These are phyloP conservation scores for Leptinotarsa undecemlineata DNA, from an alignment of 1,140 invertebrate species.

Conservation along the genomic window DNA sequence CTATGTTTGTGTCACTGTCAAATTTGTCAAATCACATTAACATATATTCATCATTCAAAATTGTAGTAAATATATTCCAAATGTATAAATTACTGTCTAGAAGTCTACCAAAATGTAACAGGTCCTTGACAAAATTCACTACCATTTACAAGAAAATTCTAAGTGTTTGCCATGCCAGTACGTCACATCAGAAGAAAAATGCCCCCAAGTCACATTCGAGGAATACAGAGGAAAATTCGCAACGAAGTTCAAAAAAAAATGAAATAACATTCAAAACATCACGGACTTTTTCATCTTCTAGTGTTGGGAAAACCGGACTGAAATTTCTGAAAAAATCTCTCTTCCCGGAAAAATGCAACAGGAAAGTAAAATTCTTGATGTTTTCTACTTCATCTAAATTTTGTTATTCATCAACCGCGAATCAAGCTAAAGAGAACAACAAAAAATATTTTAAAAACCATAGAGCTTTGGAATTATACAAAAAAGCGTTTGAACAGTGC, in stretches of 20 bases:
- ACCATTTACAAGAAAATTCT: constrained; percentile 24
- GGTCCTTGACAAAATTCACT: constrained; percentile 21
- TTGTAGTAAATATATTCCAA: constrained; percentile 19
- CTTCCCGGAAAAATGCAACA: neutral
- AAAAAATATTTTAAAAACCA: constrained; percentile 20
- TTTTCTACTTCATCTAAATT: constrained; percentile 11
- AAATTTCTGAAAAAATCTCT: neutral
- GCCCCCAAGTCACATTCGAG: neutral
- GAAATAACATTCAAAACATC: neutral
- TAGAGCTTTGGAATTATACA: constrained; percentile 23
- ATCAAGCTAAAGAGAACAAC: constrained; percentile 5
- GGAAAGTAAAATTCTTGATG: neutral
- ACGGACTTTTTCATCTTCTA: neutral
- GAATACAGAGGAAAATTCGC: neutral
- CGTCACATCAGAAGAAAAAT: constrained; percentile 4
- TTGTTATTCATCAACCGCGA: neutral
- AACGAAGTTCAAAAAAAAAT: neutral
- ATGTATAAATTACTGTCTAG: constrained; percentile 37
- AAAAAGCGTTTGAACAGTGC: constrained; percentile 21
- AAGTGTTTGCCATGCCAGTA: neutral
- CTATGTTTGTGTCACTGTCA: constrained; percentile 2
- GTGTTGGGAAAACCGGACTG: neutral
- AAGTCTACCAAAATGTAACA: constrained; percentile 29
- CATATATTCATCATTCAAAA: constrained; percentile 16
- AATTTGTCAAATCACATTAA: constrained; percentile 12